Conservation (phyloP, 1,140 invertebrate genomes). For the Papilio polytes region DNA sequence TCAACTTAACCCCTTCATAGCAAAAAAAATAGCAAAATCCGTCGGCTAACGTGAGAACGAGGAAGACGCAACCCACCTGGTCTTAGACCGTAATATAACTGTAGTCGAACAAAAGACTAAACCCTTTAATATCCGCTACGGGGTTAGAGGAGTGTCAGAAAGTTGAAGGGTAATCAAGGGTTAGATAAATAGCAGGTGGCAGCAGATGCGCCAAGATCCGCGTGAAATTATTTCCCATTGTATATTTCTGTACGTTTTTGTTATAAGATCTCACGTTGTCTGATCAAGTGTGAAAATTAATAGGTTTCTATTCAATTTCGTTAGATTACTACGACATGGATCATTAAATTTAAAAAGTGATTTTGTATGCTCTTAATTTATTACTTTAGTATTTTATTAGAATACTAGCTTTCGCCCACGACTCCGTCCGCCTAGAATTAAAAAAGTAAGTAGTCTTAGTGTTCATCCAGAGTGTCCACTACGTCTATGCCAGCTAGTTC, state of each 20-base stretch:
- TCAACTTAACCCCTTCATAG: constrained; percentile 57
- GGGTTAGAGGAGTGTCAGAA: constrained; percentile 55
- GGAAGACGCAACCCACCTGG: constrained; percentile 69
- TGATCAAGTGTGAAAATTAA: constrained; percentile 78
- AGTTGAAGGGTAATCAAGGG: constrained; percentile 62
- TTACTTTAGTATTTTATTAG: no score
- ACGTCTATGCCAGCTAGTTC: no score
- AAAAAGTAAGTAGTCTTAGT: no score
- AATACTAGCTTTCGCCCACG: no score
- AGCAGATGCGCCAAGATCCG: constrained; percentile 74
- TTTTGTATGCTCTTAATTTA: neutral
- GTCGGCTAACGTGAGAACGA: constrained; percentile 71
- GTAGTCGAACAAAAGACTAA: constrained; percentile 63
- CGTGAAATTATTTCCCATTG: constrained; percentile 77
- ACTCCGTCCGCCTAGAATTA: no score
- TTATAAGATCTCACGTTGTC: constrained; percentile 65
- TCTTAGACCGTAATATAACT: constrained; percentile 69
- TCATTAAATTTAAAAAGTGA: constrained; percentile 20
- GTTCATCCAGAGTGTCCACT: no score
- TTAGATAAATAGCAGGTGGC: constrained; percentile 66
- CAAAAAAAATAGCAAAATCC: constrained; percentile 61
- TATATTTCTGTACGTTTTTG: constrained; percentile 55
- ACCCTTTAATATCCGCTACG: constrained; percentile 71
- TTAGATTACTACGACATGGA: constrained; percentile 40
- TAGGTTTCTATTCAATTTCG: constrained; percentile 59